Evolutionary conservation across 1,140 invertebrate species (phyloP), one percentile per base, ranked within the genome.

Genomic region (Drosophila oshimai): DNA sequence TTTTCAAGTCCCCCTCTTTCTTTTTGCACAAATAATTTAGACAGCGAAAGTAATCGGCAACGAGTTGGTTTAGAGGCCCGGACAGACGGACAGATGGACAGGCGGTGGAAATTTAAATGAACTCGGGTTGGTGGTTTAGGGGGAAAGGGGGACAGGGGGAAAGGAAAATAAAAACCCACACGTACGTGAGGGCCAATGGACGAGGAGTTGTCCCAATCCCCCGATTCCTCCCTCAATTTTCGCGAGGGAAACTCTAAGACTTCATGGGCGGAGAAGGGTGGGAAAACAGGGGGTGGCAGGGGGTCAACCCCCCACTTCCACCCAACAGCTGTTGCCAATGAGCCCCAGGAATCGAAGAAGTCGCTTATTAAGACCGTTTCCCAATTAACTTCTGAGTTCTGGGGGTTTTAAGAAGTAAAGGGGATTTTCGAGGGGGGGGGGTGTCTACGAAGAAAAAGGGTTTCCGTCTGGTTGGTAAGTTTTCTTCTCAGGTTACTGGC

Each of bases 41-140:
- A 84, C 80, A 80, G 80, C 67, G 75, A 84, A 84, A 84, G 80
- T 84, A 86, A 80, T 80, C 80, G 77, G 54, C 55, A 42, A 17
- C 61, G 68, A 60, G 68, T 71, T 71, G 67, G 36, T 57, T 57
- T 39, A 45, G 17, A 55, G 64, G 22, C 49, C 22, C 33, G 26
- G 45, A 49, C 70, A 44, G 44, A 37, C 33, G 26, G 45, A 49
- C 70, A 44, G 44, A 37, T 33, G 45, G 61, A 60, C 58, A 31
- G 42, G 6, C 17, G 53, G 29, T 29, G 33, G 33, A 72, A 73
- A 73, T 73, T 54, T 46, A 64, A 73, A 72, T 73, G 58, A 65
- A 65, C 61, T 65, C 34, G 36, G 24, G 34, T 53, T 50, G 45
- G 45, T n/a, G n/a, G n/a, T n/a, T 12, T 28, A 45, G 7, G 2